phyloP scores from a whole-genome alignment of 2,113 vertebrate species.

The Barbus barbus region DNA sequence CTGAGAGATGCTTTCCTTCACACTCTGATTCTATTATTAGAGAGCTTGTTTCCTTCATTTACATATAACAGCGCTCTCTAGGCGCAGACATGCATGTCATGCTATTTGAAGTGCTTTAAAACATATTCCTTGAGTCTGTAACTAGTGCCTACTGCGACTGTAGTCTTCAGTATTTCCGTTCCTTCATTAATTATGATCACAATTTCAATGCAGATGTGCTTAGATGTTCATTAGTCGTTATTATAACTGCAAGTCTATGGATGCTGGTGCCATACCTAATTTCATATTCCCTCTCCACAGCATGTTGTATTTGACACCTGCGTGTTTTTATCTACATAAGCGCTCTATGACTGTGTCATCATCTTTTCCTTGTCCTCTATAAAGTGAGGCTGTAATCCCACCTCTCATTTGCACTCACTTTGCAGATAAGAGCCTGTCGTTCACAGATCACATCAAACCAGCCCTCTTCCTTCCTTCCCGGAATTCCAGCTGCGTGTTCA shows the following conservation, averaged over 20 bases:
- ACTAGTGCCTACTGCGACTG: neutral
- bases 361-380: neutral
- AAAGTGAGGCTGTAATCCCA: slow-evolving; percentile 18
- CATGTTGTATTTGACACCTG: slow-evolving; percentile 11
- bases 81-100: neutral
- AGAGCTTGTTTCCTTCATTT: slow-evolving; percentile 21
- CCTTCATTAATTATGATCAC: neutral
- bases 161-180: neutral
- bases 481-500: slow-evolving; percentile 33
- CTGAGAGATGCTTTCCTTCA: slow-evolving; percentile 7
- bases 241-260: neutral
- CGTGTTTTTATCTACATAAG: slow-evolving; percentile 4
- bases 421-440: slow-evolving; percentile 41
- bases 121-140: neutral
- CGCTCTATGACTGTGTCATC: slow-evolving; percentile 19
- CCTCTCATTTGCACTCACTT: slow-evolving; percentile 27
- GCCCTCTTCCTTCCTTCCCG: slow-evolving; percentile 15
- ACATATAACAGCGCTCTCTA: slow-evolving; percentile 15
- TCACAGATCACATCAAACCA: slow-evolving; percentile 40
- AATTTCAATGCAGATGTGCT: neutral
- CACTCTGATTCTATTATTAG: slow-evolving; percentile 12
- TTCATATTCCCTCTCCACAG: neutral
- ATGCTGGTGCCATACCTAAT: neutral
- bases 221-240: neutral
- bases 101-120: neutral